Percentiles rank a stretch among this genome's conserved stretches.
These are phyloP conservation scores for Acromyrmex charruanus DNA, from an alignment of 1,140 invertebrate genomes.

Conservation along the genomic window DNA sequence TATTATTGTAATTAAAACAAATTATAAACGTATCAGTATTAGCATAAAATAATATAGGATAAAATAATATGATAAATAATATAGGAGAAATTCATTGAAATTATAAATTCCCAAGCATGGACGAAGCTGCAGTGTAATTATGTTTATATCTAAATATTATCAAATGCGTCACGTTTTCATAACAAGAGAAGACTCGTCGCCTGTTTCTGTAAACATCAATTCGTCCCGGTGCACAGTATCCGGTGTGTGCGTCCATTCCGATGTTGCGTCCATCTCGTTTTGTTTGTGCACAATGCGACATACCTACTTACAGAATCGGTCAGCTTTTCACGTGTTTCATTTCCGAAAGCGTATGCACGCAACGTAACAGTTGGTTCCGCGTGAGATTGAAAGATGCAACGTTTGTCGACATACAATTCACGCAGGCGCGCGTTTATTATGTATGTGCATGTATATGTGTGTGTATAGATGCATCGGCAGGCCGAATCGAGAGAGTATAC, in stretches of 20 bases:
- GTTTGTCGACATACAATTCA: neutral
- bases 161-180: neutral
- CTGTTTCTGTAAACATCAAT: slow-evolving; percentile 29
- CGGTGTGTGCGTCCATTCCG: neutral
- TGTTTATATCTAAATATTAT: slow-evolving; percentile 29
- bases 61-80: neutral
- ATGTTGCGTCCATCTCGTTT: slow-evolving; percentile 26
- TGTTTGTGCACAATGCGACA: neutral
- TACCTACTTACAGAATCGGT: slow-evolving; percentile 22
- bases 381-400: slow-evolving; percentile 54
- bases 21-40: neutral
- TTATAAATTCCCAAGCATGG: slow-evolving; percentile 7
- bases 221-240: neutral
- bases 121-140: neutral
- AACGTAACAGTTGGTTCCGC: slow-evolving; percentile 1
- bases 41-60: neutral
- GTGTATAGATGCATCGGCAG: neutral
- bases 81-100: neutral
- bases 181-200: neutral
- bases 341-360: slow-evolving; percentile 34
- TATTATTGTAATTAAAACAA: neutral
- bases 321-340: slow-evolving; percentile 42
- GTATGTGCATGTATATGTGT: neutral
- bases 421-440: neutral
- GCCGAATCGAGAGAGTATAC: slow-evolving; percentile 50